These are phyloP conservation scores for Mugil cephalus DNA, from an alignment of 2,113 vertebrate genomes.

Conservation along the genomic window DNA sequence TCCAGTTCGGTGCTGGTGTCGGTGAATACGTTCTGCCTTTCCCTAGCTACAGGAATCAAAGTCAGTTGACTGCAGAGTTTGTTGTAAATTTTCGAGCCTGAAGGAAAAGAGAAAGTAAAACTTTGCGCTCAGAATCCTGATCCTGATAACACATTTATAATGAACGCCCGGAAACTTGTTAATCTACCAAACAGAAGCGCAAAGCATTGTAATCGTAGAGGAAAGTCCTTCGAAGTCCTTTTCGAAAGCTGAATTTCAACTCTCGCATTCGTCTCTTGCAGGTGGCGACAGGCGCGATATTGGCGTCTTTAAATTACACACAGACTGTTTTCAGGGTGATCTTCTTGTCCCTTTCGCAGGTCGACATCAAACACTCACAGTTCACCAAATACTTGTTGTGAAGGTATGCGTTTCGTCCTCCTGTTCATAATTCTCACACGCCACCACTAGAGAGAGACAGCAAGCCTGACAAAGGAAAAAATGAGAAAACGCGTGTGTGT, in stretches of 20 bases:
- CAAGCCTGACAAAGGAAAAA: slow-evolving; percentile 44
- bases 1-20: too few species aligned
- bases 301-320: too few species aligned
- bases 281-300: not conserved
- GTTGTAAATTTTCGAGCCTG: not conserved
- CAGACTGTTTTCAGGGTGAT: not conserved
- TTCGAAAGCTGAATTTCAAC: not conserved
- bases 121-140: too few species aligned
- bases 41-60: not conserved
- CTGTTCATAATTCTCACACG: slow-evolving; percentile 25
- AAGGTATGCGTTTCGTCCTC: not conserved
- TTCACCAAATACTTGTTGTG: not conserved
- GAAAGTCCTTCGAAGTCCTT: not conserved
- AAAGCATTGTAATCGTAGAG: not conserved
- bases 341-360: not conserved
- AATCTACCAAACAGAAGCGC: too few species aligned
- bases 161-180: too few species aligned
- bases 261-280: not conserved
- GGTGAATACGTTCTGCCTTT: not conserved
- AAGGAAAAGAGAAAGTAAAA: not conserved
- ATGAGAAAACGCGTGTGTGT: slow-evolving; percentile 15
- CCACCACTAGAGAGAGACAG: slow-evolving; percentile 75
- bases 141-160: too few species aligned
- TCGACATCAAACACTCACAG: not conserved
- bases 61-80: too few species aligned